Base-by-base conservation (phyloP, 2,888 invertebrate genomes). In the Tromatobia lineatoria region DNA sequence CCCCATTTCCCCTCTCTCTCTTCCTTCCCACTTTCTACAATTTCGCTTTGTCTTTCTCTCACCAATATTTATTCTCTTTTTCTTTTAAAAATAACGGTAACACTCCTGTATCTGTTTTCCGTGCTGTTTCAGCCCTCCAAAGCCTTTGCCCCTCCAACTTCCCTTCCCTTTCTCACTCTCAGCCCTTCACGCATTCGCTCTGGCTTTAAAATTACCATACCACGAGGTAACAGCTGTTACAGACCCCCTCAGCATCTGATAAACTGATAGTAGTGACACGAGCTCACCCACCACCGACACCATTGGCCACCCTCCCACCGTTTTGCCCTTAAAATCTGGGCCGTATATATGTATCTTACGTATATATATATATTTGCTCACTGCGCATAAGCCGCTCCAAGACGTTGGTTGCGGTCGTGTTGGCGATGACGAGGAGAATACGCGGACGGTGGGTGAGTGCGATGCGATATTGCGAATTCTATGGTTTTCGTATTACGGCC, bases 201-300 rank as follows among this genome's bases (percentile, higher is more conserved):
- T 85, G 83, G 77, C 86, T 86, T 86, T 85, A 86, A 91, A 92
- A 93, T 93, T 93, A 93, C 91, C 92, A 92, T 93, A 92, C 87
- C 89, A 86, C 81, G 38, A 86, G 88, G 91, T 88, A 93, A 92
- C 93, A 93, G 92, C 93, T 93, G 93, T 90, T 90, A 86, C 88
- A 71, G 78, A 67, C 80, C 82, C 88, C 80, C 85, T 74, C 88
- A 85, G 89, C 88, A 90, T 90, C 91, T 91, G 93, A 93, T 93
- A 93, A 93, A 91, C 93, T 91, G 93, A 93, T 92, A 93, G 91
- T 87, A 90, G 90, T 85, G 88, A 91, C 91, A 89, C 90, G 89
- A 47, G 74, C 74, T 74, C 70, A 75, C 66, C 34, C 57, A 47
- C 34, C 50, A 61, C 74, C 80, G 67, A 64, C 66, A 47, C 66